Base-by-base conservation (phyloP, 2,113 vertebrate genomes). In the Anas platyrhynchos region DNA sequence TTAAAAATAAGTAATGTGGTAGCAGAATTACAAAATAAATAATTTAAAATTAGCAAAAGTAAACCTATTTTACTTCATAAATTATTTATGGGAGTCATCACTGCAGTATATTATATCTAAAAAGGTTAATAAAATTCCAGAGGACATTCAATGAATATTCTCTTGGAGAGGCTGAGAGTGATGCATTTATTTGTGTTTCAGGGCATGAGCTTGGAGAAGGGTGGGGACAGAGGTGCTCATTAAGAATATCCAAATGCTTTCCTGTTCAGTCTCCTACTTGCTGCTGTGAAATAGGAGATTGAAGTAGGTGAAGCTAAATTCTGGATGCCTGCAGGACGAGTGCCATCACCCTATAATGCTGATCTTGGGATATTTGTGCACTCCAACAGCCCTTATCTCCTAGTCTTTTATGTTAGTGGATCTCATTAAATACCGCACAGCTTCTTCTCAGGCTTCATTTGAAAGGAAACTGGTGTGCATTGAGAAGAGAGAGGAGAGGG, bases 401-500 rank as follows among this genome's bases (percentile, higher is more conserved):
- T 54, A 32, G 8, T 17, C 9, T 62, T 80, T 22, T 38, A 8
- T 17, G 7, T 63, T 44, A 83, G 18, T 52, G n/a, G 10, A 26
- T 58, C 17, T 31, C 52, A 38, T 80, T 69, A 69, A 72, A 58
- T 46, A 54, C 17, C 34, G 1, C 5, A 26, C 16, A 52, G 13
- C 32, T 73, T 82, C 54, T 85, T 94, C 82, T 16, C 16, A 58
- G 73, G 13, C 52, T 67, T 83, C 7, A 27, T 69, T 34, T 81
- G 23, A 44, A 69, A 86, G 13, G 20, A 48, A 83, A 31, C 6
- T 66, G 16, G 18, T 77, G 8, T 7, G 22, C 7, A 10, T 72
- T 0, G 0, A 83, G 25, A 69, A 8, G 22, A 80, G 34, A 82
- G 26, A 7, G 38, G 36, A 63, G 36, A 12, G 11, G 31, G 16